Base-by-base conservation (phyloP, 2,113 vertebrate genomes). In the Callipepla squamata region DNA sequence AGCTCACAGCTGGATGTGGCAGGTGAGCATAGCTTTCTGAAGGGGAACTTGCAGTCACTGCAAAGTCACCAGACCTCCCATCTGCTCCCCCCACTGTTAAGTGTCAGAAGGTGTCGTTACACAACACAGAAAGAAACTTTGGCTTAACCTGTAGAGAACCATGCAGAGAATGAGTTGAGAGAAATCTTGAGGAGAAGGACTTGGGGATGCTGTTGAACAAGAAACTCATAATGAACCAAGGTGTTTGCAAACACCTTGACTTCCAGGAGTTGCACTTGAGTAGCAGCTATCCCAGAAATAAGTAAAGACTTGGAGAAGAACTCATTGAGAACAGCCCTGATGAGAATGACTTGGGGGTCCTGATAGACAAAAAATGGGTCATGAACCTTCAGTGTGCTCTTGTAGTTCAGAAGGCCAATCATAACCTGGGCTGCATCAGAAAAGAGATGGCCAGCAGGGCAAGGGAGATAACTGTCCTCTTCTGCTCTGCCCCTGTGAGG, bases 11-110 rank as follows among this genome's bases (percentile, higher is more conserved):
- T 87, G 59, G 74, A 73, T 53, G 40, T 26, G 2, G 63, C 91
- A 94, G 83, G 85, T 93, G 67, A 76, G 80, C 10, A 32, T 80
- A 85, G 63, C 22, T 96, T 87, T 80, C 65, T 70, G 51, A 70
- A n/a, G 22, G 62, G 72, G 89, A 89, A 67, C 67, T 59, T 79
- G 45, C 28, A 67, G 47, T 22, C 11, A 30, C 28, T 85, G 85
- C 63, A 87, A 93, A 82, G 81, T 91, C 72, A 92, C 10, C 75
- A 82, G 89, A 82, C 34, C 20, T 22, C 32, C 53, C 66, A 94
- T 21, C 53, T 81, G 66, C 30, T 94, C 32, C 40, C 19, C 5
- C 1, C 12, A 21, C 45, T 69, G n/a, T n/a, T n/a, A n/a, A n/a
- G n/a, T n/a, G 59, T 82, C 72, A 59, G 20, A 55, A 89, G 63